phyloP scores from a whole-genome alignment of 2,888 invertebrate species.

The Hirtodrosophila trivittata region DNA sequence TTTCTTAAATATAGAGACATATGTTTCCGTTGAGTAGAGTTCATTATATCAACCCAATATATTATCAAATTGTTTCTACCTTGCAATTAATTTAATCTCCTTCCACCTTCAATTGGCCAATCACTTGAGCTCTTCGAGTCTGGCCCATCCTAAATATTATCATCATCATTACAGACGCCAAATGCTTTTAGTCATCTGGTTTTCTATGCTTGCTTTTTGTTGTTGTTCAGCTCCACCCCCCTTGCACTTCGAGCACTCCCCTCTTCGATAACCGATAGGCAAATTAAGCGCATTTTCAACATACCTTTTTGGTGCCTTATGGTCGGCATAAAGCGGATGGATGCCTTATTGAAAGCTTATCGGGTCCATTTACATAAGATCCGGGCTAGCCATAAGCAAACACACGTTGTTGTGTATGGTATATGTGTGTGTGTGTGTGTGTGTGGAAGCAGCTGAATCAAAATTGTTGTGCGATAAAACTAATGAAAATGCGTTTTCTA shows the following conservation, averaged over 20 bases:
- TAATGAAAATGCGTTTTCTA: conserved; percentile 81
- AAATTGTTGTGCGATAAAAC: conserved; percentile 76
- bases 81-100: neutral
- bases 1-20: too few species aligned
- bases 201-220: conserved; percentile 21
- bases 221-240: conserved; percentile 3
- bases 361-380: conserved; percentile 50
- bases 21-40: too few species aligned
- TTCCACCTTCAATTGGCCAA: conserved; percentile 22
- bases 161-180: conserved; percentile 51
- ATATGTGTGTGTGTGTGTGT: neutral
- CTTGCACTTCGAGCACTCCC: neutral
- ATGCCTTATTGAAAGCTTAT: conserved; percentile 65
- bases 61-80: neutral
- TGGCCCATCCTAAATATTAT: conserved; percentile 35
- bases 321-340: conserved; percentile 3
- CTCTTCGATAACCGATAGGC: conserved; percentile 49
- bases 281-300: conserved; percentile 62
- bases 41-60: too few species aligned
- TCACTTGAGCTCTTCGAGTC: conserved; percentile 22
- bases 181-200: conserved; percentile 78
- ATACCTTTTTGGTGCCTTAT: conserved; percentile 37
- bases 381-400: too few species aligned
- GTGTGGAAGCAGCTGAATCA: conserved; percentile 51
- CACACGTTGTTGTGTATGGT: conserved; percentile 33